A percentile compares a stretch with the other conserved stretches of the same genome.
Conservation (phyloP, 35 echinoderm and acorn worm species). For the Ophiothrix spiculata region DNA sequence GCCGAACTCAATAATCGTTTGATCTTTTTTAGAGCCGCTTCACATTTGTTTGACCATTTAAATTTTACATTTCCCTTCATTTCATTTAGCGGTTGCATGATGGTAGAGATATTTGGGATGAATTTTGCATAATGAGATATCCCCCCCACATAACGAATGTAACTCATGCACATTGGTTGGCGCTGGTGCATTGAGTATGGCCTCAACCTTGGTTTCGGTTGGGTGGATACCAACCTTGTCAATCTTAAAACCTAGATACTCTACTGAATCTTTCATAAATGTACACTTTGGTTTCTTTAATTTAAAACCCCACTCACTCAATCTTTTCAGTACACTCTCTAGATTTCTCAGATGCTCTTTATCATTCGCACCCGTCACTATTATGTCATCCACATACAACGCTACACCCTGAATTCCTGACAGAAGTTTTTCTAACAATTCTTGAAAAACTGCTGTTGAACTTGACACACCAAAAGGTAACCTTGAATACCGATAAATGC, state of each 20-base stretch:
- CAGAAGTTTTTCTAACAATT: conserved; percentile 23
- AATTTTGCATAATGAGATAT: conserved; percentile 58
- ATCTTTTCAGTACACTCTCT: conserved; percentile 22
- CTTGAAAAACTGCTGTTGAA: conserved; percentile 10
- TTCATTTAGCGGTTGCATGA: conserved; percentile 35
- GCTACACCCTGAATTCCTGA: conserved; percentile 27
- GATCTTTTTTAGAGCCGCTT: conserved; percentile 19
- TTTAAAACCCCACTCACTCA: conserved; percentile 36
- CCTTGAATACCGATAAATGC: conserved; percentile 44
- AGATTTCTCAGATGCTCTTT: conserved; percentile 53
- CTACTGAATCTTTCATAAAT: conserved; percentile 19
- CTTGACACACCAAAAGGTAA: conserved; percentile 48
- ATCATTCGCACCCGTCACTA: conserved; percentile 35
- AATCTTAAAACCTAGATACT: conserved; percentile 36
- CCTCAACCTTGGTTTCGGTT: conserved; percentile 21
- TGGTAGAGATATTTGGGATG: conserved; percentile 39
- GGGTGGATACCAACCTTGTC: conserved; percentile 26
- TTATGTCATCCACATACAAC: conserved; percentile 65
- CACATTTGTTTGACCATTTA: background rate
- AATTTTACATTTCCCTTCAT: background rate
- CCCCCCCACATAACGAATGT: conserved; percentile 37
- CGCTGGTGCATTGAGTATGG: conserved; percentile 17
- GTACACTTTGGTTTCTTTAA: conserved; percentile 41
- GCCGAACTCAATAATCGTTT: conserved; percentile 32
- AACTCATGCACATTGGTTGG: conserved; percentile 38